Evolutionary conservation across 2,888 invertebrate species (phyloP).

Genomic region (Cryptus armator): DNA sequence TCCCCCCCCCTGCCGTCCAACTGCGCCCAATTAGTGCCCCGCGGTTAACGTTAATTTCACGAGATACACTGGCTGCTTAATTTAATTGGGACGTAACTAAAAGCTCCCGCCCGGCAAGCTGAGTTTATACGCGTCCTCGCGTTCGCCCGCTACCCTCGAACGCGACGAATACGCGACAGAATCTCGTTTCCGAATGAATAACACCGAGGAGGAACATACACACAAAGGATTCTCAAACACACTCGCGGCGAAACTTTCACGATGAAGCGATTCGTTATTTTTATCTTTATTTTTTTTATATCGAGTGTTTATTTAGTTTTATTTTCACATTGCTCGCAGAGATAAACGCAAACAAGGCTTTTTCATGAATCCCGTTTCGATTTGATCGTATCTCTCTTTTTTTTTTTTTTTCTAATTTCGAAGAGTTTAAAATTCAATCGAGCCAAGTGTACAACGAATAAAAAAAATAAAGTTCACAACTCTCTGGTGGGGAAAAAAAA

Average conservation of each 20-base stretch:
- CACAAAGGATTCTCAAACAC: neutral
- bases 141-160: neutral
- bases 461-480: neutral
- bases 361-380: too few relatives aligned
- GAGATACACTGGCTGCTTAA: conserved; percentile 70
- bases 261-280: too few relatives aligned
- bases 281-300: too few relatives aligned
- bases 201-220: neutral
- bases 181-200: conserved; percentile 8
- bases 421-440: neutral
- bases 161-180: conserved; percentile 2
- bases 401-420: neutral
- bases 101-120: conserved; percentile 25
- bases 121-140: conserved; percentile 32
- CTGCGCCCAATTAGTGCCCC: conserved; percentile 74
- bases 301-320: too few relatives aligned
- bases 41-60: conserved; percentile 73
- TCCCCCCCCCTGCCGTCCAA: conserved; percentile 8
- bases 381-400: too few relatives aligned
- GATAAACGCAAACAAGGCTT: too few relatives aligned
- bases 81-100: conserved; percentile 72
- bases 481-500: too few relatives aligned
- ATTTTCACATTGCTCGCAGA: too few relatives aligned
- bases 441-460: neutral
- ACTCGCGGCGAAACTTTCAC: too few relatives aligned